These are phyloP conservation scores for Sebastes hubbsi DNA, from an alignment of 2,797 vertebrate genomes.

Conservation along the genomic window DNA sequence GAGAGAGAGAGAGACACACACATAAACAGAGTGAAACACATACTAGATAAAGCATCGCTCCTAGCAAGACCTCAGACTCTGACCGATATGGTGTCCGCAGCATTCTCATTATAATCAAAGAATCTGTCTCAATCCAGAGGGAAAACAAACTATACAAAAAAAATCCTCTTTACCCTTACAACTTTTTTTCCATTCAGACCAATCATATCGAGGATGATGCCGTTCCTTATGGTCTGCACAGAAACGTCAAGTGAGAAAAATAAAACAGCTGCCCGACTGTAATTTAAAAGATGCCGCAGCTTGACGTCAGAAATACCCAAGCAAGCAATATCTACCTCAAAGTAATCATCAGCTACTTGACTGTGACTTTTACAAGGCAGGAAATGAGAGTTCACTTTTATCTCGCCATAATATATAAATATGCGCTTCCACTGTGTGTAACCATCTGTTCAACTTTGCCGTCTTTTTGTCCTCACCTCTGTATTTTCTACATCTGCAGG, in stretches of 20 bases:
- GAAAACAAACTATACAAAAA: constrained; percentile 24
- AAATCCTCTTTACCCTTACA: constrained; percentile 10
- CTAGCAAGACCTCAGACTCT: constrained; percentile 41
- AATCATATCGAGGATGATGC: neutral
- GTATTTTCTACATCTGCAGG: constrained; percentile 33
- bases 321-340: constrained; percentile 1
- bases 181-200: neutral
- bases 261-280: constrained; percentile 18
- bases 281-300: constrained; percentile 13
- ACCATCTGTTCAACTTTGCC: constrained; percentile 49
- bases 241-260: constrained; percentile 14
- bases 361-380: constrained; percentile 6
- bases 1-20: neutral
- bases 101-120: constrained; percentile 55
- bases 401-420: constrained; percentile 20
- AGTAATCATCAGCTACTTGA: neutral
- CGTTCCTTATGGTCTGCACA: neutral
- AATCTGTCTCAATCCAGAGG: constrained; percentile 37
- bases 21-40: constrained; percentile 9
- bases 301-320: neutral
- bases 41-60: constrained; percentile 26
- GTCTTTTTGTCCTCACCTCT: constrained; percentile 30
- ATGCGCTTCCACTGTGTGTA: constrained; percentile 21
- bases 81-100: constrained; percentile 26
- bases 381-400: constrained; percentile 18